Evolutionary conservation across 2,888 invertebrate species (phyloP).

Genomic region (Drosophila aldrichi): DNA sequence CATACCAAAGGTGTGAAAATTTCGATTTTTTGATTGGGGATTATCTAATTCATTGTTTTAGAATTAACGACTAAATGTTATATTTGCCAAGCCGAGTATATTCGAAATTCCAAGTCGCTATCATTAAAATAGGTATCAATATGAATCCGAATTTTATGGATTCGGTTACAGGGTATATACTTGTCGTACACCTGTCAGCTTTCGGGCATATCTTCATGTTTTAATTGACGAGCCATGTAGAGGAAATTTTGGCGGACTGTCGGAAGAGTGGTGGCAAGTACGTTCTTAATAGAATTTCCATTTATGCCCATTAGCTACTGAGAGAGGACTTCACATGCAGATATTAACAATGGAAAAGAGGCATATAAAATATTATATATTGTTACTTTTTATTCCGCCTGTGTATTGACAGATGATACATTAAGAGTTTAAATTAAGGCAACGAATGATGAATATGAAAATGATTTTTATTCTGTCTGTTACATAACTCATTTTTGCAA

Average conservation of each 20-base stretch:
- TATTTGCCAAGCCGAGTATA: no score
- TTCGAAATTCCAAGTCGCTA: no score
- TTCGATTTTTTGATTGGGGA: no score
- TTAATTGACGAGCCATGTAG: slow-evolving; percentile 67
- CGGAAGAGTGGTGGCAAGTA: slow-evolving; percentile 34
- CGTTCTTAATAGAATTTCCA: slow-evolving; percentile 74
- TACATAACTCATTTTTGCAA: no score
- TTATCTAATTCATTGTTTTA: no score
- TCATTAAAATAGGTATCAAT: not conserved
- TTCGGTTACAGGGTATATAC: not conserved
- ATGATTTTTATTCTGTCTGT: not conserved
- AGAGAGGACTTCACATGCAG: not conserved
- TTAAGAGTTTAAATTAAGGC: slow-evolving; percentile 6
- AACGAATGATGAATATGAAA: not conserved
- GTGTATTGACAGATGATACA: slow-evolving; percentile 29
- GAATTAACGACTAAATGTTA: no score
- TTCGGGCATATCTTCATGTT: not conserved
- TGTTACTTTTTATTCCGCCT: not conserved
- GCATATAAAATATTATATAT: not conserved
- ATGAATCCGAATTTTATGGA: not conserved
- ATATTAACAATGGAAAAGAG: slow-evolving; percentile 5
- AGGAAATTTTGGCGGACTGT: slow-evolving; percentile 50
- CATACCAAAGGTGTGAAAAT: no score
- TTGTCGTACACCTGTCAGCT: not conserved
- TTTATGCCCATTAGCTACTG: slow-evolving; percentile 70